Conservation (phyloP, 2,113 vertebrate species). For the Tautogolabrus adspersus region DNA sequence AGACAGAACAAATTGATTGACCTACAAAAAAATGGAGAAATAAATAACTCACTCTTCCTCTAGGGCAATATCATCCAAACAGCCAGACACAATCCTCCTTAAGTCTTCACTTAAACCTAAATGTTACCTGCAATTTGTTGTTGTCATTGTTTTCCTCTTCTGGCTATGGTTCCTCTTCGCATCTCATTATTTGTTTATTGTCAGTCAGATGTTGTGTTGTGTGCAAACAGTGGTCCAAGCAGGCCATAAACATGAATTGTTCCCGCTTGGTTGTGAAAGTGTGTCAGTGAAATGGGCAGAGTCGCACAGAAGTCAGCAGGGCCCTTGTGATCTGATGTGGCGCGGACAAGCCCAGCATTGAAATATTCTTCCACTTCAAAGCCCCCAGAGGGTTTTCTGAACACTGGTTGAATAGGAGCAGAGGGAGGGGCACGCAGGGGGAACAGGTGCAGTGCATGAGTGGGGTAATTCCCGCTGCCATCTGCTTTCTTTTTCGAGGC, state of each 20-base stretch:
- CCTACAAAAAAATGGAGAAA: constrained; percentile 34
- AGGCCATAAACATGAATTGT: constrained; percentile 51
- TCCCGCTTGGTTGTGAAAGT: constrained; percentile 42
- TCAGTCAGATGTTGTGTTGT: constrained; percentile 41
- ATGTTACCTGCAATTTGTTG: constrained; percentile 35
- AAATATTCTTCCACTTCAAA: constrained; percentile 84
- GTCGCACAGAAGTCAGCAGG: constrained; percentile 57
- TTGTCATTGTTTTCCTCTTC: constrained; percentile 20
- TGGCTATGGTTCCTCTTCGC: background rate
- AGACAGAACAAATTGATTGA: constrained; percentile 44
- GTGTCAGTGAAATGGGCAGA: constrained; percentile 39
- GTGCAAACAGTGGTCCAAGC: constrained; percentile 24
- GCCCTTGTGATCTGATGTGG: constrained; percentile 67
- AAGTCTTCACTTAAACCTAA: background rate
- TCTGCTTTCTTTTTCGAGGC: constrained; percentile 81
- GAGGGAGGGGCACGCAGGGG: constrained; percentile 57
- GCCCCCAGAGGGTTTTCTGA: constrained; percentile 71
- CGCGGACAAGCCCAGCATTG: constrained; percentile 64
- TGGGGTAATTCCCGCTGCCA: constrained; percentile 78
- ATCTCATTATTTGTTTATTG: constrained; percentile 29
- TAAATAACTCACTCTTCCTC: background rate
- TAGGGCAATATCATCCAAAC: background rate
- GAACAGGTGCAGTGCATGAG: constrained; percentile 84
- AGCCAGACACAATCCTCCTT: background rate
- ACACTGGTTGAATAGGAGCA: constrained; percentile 80